Evolutionary conservation across 2,888 invertebrate genomes (phyloP).

Genomic region (Linnaemya vulpina): DNA sequence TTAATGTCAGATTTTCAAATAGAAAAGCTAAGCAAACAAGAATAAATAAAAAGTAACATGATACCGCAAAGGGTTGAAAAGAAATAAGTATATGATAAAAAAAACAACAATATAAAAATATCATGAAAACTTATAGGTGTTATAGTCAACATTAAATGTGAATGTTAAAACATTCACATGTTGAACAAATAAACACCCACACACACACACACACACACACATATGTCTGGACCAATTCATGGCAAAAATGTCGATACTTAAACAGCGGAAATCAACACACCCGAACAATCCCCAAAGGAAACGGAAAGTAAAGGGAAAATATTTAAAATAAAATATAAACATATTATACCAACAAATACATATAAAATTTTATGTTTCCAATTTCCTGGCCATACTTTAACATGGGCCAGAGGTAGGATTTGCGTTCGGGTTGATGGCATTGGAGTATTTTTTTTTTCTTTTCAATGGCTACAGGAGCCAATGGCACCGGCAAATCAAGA

Average conservation of each 20-base stretch:
- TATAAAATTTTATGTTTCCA: slow-evolving; percentile 75
- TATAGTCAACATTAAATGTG: slow-evolving; percentile 48
- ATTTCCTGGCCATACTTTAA: slow-evolving; percentile 72
- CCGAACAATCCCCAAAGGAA: slow-evolving; percentile 64
- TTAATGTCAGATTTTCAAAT: slow-evolving; percentile 61
- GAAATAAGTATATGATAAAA: not conserved
- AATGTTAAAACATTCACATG: slow-evolving; percentile 40
- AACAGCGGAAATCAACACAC: slow-evolving; percentile 73
- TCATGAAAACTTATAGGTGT: slow-evolving; percentile 51
- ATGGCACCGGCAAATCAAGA: slow-evolving; percentile 26
- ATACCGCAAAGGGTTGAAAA: slow-evolving; percentile 44
- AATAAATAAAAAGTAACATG: slow-evolving; percentile 39
- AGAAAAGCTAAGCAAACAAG: slow-evolving; percentile 43
- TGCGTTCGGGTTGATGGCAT: not conserved
- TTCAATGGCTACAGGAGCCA: not conserved
- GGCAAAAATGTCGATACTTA: slow-evolving; percentile 64
- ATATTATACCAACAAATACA: slow-evolving; percentile 55
- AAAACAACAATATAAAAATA: not conserved
- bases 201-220: not conserved
- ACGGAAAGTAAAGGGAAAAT: slow-evolving; percentile 60
- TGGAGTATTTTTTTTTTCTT: not conserved
- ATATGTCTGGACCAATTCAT: slow-evolving; percentile 52
- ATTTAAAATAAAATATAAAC: slow-evolving; percentile 57
- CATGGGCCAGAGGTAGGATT: slow-evolving; percentile 26
- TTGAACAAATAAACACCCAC: slow-evolving; percentile 16